Evolutionary conservation across 1,140 invertebrate genomes (phyloP).

Genomic region (Hypothenemus hampei): DNA sequence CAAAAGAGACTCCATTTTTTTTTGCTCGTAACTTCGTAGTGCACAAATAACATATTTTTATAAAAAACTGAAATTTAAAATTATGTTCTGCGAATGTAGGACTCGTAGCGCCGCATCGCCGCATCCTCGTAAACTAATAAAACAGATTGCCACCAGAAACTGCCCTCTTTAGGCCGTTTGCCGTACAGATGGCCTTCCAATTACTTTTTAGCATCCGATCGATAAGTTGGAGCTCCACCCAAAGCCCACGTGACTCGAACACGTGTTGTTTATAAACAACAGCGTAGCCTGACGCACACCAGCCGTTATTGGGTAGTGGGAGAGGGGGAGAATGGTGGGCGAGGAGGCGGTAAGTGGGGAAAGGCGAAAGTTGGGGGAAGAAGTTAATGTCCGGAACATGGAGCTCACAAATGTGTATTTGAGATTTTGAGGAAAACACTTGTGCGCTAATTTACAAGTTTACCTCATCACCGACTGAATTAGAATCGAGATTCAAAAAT

Average conservation of each 20-base stretch:
- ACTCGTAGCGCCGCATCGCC: slow-evolving; percentile 1
- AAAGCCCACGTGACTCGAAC: slow-evolving; percentile 12
- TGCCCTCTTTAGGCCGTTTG: slow-evolving; percentile 14
- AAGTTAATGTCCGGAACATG: slow-evolving; percentile 8
- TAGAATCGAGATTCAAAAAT: slow-evolving; percentile 7
- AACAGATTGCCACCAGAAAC: slow-evolving; percentile 8
- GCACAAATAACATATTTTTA: background rate
- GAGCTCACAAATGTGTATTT: no score
- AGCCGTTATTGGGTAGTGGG: background rate
- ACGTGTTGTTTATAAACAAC: slow-evolving; percentile 27
- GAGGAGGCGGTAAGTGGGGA: no score
- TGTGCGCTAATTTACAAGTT: no score
- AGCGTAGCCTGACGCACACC: slow-evolving; percentile 6
- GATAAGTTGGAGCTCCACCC: slow-evolving; percentile 14
- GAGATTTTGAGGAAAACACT: no score
- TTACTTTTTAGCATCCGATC: slow-evolving; percentile 19
- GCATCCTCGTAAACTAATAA: slow-evolving; percentile 14
- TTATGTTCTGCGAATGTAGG: background rate
- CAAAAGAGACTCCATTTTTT: no score
- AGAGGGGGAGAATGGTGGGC: background rate
- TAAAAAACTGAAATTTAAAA: background rate
- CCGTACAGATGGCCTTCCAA: slow-evolving; percentile 25
- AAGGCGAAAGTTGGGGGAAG: no score
- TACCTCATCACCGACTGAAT: background rate
- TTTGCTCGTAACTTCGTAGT: no score